Percentiles rank a stretch among this genome's conserved stretches.
These are phyloP conservation scores for Pomatostomus ruficeps DNA, from an alignment of 2,113 vertebrate genomes.

Conservation along the genomic window DNA sequence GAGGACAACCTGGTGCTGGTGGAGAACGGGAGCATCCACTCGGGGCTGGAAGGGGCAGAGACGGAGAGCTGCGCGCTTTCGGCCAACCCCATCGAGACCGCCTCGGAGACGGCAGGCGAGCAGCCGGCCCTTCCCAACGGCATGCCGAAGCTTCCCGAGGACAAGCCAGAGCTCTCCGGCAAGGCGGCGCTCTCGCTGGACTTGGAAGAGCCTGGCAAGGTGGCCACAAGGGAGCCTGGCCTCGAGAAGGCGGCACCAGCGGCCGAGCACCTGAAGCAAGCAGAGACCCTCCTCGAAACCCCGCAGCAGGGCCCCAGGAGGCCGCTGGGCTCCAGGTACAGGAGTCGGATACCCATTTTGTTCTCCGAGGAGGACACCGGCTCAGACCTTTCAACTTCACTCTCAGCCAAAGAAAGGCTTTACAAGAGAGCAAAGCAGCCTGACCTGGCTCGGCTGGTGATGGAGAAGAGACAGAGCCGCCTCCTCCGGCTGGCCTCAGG, in stretches of 20 bases:
- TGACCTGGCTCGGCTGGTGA: conserved; percentile 82
- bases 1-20: conserved; percentile 23
- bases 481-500: conserved; percentile 81
- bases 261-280: conserved; percentile 40
- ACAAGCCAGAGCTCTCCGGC: background rate
- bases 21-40: conserved; percentile 55
- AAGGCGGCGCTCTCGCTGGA: background rate
- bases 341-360: conserved; percentile 88
- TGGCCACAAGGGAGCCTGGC: conserved; percentile 2
- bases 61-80: conserved; percentile 54
- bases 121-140: conserved; percentile 37
- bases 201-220: conserved; percentile 30
- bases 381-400: conserved; percentile 79
- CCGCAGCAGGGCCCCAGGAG: conserved; percentile 1
- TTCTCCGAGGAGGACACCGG: conserved; percentile 86
- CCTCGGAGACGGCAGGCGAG: conserved; percentile 37
- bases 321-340: conserved; percentile 50
- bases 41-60: conserved; percentile 40
- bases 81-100: background rate
- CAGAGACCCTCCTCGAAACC: background rate
- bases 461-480: conserved; percentile 85
- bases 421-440: conserved; percentile 75
- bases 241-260: background rate
- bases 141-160: background rate
- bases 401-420: conserved; percentile 74